phyloP scores from a whole-genome alignment of 1,140 invertebrate species.

The Macrobrachium nipponense region DNA sequence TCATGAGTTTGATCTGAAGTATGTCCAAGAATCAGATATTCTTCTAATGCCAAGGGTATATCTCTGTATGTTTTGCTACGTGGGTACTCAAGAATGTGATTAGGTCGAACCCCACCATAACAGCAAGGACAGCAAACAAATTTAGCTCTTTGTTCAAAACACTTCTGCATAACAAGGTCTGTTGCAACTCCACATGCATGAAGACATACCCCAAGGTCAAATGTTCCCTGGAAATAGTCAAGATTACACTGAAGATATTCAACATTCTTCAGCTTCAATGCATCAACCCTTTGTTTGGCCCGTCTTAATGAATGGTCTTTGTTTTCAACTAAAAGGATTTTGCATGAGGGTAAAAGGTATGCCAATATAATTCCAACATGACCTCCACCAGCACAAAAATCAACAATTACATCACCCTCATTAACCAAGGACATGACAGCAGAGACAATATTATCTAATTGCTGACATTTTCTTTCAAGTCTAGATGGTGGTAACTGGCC shows the following conservation, averaged over 20 bases:
- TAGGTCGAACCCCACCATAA: constrained; percentile 85
- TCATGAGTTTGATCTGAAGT: constrained; percentile 90
- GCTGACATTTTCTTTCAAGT: constrained; percentile 84
- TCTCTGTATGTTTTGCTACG: constrained; percentile 72
- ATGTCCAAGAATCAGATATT: constrained; percentile 86
- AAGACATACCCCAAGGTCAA: constrained; percentile 86
- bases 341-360: constrained; percentile 77
- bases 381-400: constrained; percentile 94
- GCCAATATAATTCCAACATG: constrained; percentile 91
- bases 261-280: constrained; percentile 81
- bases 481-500: constrained; percentile 83
- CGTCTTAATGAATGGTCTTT: constrained; percentile 87
- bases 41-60: constrained; percentile 74
- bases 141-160: constrained; percentile 79
- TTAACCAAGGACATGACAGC: constrained; percentile 73
- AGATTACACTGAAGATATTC: constrained; percentile 85
- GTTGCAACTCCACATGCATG: constrained; percentile 96
- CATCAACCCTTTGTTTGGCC: constrained; percentile 78
- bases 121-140: constrained; percentile 96
- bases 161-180: constrained; percentile 90
- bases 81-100: constrained; percentile 79
- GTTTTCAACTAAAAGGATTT: constrained; percentile 85
- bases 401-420: constrained; percentile 79
- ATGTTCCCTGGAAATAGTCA: constrained; percentile 71
- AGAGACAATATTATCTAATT: constrained; percentile 88